Evolutionary conservation across 2,113 vertebrate species (phyloP).

Genomic region (Ceyx margarethae): DNA sequence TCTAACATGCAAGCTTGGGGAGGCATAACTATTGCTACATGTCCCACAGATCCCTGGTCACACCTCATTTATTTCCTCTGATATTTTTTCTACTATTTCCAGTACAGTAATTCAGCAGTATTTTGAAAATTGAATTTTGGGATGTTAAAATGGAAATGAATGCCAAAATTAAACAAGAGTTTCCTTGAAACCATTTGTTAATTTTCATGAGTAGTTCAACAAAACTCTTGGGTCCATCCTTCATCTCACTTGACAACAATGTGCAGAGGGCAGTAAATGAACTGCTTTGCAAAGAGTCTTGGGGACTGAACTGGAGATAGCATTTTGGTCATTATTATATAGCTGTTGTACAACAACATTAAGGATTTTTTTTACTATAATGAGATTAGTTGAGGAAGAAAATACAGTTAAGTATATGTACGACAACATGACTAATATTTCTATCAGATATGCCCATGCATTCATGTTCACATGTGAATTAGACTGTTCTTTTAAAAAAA

Average conservation of each 20-base stretch:
- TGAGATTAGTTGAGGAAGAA: background rate
- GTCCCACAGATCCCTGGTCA: background rate
- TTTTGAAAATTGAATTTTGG: background rate
- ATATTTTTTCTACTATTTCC: background rate
- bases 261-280: background rate
- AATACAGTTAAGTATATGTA: background rate
- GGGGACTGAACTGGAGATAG: background rate
- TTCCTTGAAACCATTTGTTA: background rate
- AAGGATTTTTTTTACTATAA: background rate
- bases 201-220: background rate
- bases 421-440: background rate
- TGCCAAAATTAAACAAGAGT: background rate
- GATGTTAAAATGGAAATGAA: background rate
- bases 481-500: background rate
- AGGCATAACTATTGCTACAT: background rate
- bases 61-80: background rate
- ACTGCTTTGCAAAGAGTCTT: background rate
- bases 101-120: background rate
- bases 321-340: background rate
- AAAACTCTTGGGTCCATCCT: background rate
- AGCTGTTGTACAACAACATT: background rate
- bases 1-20: background rate
- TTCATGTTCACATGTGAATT: background rate
- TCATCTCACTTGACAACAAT: background rate
- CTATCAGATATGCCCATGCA: fast-evolving